Base-by-base conservation (phyloP, 2,113 vertebrate species). In the Pycnonotus jocosus region DNA sequence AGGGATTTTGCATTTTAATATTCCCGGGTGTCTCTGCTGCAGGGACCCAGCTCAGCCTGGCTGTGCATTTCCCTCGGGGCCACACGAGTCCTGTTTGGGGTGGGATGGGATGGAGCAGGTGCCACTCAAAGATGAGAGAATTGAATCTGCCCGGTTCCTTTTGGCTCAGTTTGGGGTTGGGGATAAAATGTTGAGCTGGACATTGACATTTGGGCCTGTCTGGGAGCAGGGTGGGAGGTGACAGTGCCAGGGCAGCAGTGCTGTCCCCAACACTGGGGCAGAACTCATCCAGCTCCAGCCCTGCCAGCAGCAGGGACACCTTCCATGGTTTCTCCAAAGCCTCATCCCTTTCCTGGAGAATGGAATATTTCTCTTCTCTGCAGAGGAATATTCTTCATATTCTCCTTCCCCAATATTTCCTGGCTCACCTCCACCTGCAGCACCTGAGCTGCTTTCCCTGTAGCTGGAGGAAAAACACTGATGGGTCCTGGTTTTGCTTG, bases 101-200 rank as follows among this genome's bases (percentile, higher is more conserved):
- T 10, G 31, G 78, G 73, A 16, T 10, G 31, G 90, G 72, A 11
- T 15, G 61, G 35, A 16, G 48, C 3, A 23, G 24, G 37, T 7
- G 1, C 38, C 40, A 10, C 77, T 74, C 54, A 42, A 8, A 74
- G 35, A 24, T 17, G 0, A 21, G 60, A 22, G 25, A 57, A 57
- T 21, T 72, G 9, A 30, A 60, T 20, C 80, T 20, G 19, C 45
- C 30, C 3, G 20, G 8, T 33, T 69, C 42, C 42, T 73, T 83
- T 12, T 22, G 30, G 38, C 44, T n/a, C 4, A 0, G 20, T 31
- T 30, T 19, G 50, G 33, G 7, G 33, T 0, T 11, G 31, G 71
- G 50, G 33, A 33, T 28, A 31, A 65, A 60, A 31, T 1, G 12
- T 20, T 65, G 2, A 27, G 12, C 37, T 64, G 38, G 12, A 51